Evolutionary conservation across 2,797 vertebrate genomes (phyloP), one percentile per base, ranked within the genome.

Genomic region (Lepilemur ruficaudatus): DNA sequence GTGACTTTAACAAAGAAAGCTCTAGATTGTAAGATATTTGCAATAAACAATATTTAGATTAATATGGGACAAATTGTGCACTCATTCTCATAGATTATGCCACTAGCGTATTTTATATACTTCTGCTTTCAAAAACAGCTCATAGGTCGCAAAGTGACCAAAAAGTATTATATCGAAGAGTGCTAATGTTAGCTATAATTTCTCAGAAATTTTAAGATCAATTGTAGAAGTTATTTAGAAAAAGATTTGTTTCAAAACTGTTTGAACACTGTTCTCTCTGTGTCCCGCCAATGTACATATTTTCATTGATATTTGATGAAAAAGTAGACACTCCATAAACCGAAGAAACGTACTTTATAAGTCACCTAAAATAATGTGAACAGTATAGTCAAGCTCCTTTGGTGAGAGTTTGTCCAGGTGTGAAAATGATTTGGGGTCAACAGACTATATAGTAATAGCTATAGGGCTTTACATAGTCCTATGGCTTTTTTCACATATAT

Each of bases 191-290:
- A 67, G 14, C 55, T 89, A 73, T 59, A 57, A 59, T 84, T 94
- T 88, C 32, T 97, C 41, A 91, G 78, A 90, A 97, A 82, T 72
- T 87, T 78, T 94, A 75, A 94, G 35, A 89, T 94, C 32, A 81
- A 5, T 69, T 91, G 22, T 41, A 90, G 35, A 93, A 73, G 43
- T 92, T 63, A 90, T 48, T 85, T 87, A 88, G 57, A 63, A 94
- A 96, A 95, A 79, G 1, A 55, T 85, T 38, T 50, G 7, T 93
- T 94, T 96, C 43, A 89, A 69, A 97, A 96, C 23, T 55, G 23
- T 86, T 86, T 73, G 52, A 97, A 93, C 25, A 63, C 12, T 92
- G 2, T 86, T 95, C 8, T 75, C 22, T 87, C 14, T 78, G 2
- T 83, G 50, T 80, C 50, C 57, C 92, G 55, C 61, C 67, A 86